Conservation (phyloP, 2,113 vertebrate genomes). For the Alexandromys fortis region DNA sequence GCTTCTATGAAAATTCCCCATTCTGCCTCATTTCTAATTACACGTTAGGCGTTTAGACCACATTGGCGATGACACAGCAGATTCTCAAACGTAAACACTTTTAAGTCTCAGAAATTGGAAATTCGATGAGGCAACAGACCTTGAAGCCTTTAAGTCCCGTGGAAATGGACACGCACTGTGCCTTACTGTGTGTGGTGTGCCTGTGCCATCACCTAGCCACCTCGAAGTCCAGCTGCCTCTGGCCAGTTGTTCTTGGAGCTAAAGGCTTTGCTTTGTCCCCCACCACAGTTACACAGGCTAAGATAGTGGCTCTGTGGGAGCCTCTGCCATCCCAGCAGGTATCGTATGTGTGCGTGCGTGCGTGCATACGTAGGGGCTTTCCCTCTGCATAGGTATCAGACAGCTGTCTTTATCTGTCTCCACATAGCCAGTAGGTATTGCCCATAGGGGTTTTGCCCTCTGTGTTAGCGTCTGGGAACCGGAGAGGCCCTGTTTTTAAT, state of each 20-base stretch:
- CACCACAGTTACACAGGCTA: background rate
- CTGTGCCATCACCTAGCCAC: background rate
- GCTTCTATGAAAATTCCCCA: background rate
- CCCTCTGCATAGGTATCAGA: background rate
- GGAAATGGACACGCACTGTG: background rate
- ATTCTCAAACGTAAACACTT: background rate
- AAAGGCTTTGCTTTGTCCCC: background rate
- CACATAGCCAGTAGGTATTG: background rate
- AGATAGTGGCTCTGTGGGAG: fast-evolving
- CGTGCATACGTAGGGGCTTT: background rate
- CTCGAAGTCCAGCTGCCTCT: background rate
- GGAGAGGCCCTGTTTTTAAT: background rate
- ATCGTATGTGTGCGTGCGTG: background rate
- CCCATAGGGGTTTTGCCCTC: background rate
- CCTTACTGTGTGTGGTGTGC: background rate
- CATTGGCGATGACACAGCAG: background rate
- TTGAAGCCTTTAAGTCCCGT: background rate
- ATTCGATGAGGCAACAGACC: constrained; percentile 19
- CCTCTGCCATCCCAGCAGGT: background rate
- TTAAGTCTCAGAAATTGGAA: background rate
- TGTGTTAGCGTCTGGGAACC: background rate
- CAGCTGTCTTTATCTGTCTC: background rate
- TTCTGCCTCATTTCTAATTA: constrained; percentile 15
- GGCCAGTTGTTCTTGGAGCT: background rate
- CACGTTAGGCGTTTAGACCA: constrained; percentile 1